Percentiles rank a stretch among this genome's conserved stretches.
These are phyloP conservation scores for Bombus difficillimus DNA, from an alignment of 1,140 invertebrate species.

Conservation along the genomic window DNA sequence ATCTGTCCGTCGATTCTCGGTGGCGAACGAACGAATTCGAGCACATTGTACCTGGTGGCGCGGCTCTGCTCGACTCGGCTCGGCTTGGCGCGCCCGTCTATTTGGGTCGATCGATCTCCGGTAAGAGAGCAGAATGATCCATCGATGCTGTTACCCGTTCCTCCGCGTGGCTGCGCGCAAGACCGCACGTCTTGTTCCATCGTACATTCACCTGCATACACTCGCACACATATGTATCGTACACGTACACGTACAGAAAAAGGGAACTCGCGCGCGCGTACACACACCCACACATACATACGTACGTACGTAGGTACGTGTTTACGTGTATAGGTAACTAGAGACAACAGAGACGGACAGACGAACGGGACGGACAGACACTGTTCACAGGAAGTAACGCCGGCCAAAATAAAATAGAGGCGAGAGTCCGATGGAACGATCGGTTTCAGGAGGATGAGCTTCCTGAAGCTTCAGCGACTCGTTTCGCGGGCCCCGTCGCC, in stretches of 20 bases:
- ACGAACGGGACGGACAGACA: slow-evolving; percentile 4
- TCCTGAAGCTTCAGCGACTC: background rate
- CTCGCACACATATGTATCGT: background rate
- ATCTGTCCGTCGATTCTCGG: slow-evolving; percentile 31
- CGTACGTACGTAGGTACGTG: background rate
- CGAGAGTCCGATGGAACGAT: slow-evolving; percentile 47
- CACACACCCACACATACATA: background rate
- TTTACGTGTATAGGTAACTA: background rate
- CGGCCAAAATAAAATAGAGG: slow-evolving; percentile 71
- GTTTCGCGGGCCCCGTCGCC: slow-evolving; percentile 63
- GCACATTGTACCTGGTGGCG: slow-evolving; percentile 32
- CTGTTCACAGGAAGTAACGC: slow-evolving; percentile 59
- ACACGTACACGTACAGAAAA: background rate
- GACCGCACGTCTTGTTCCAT: slow-evolving; percentile 30
- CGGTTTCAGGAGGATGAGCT: background rate
- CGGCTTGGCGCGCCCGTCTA: background rate
- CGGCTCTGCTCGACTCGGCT: background rate
- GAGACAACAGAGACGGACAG: background rate
- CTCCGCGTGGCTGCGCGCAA: slow-evolving; percentile 50
- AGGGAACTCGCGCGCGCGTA: background rate
- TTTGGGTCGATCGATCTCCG: slow-evolving; percentile 49
- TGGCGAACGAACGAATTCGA: slow-evolving; percentile 34
- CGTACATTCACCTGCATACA: slow-evolving; percentile 10
- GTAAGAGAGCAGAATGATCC: slow-evolving; percentile 40
- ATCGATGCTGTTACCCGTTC: slow-evolving; percentile 44